Evolutionary conservation across 2,888 invertebrate species (phyloP).

Genomic region (Thereva unica): DNA sequence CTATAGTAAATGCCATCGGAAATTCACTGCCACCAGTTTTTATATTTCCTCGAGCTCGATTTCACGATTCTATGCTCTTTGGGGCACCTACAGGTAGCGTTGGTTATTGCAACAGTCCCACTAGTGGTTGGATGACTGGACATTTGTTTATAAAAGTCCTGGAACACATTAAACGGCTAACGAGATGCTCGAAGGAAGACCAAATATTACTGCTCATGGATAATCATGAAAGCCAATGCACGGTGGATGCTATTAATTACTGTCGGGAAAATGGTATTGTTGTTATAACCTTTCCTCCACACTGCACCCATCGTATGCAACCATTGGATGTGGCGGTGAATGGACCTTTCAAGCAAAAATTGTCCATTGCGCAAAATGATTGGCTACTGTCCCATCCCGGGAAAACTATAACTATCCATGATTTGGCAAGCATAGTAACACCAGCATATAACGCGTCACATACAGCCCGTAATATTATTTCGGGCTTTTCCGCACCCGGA

Average conservation of each 20-base stretch:
- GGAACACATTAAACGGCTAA: slow-evolving; percentile 25
- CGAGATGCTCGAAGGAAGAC: slow-evolving; percentile 13
- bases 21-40: slow-evolving; percentile 39
- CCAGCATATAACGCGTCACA: too few species aligned
- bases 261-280: slow-evolving; percentile 1
- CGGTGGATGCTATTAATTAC: not conserved
- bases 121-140: slow-evolving; percentile 40
- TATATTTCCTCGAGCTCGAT: slow-evolving; percentile 38
- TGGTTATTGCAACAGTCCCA: slow-evolving; percentile 37
- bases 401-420: slow-evolving; percentile 1
- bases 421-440: not conserved
- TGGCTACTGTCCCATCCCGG: slow-evolving; percentile 3
- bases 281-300: slow-evolving; percentile 6
- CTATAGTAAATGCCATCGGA: slow-evolving; percentile 38
- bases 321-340: slow-evolving; percentile 16
- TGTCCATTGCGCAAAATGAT: slow-evolving; percentile 11
- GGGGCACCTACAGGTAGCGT: slow-evolving; percentile 38
- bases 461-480: too few species aligned
- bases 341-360: slow-evolving; percentile 16
- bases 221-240: slow-evolving; percentile 6
- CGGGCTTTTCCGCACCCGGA: too few species aligned
- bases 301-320: slow-evolving; percentile 18
- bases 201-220: slow-evolving; percentile 1
- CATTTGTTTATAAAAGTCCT: slow-evolving; percentile 15
- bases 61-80: slow-evolving; percentile 33